These are phyloP conservation scores for Rhinoraja longicauda DNA, from an alignment of 2,797 vertebrate species.

Conservation along the genomic window DNA sequence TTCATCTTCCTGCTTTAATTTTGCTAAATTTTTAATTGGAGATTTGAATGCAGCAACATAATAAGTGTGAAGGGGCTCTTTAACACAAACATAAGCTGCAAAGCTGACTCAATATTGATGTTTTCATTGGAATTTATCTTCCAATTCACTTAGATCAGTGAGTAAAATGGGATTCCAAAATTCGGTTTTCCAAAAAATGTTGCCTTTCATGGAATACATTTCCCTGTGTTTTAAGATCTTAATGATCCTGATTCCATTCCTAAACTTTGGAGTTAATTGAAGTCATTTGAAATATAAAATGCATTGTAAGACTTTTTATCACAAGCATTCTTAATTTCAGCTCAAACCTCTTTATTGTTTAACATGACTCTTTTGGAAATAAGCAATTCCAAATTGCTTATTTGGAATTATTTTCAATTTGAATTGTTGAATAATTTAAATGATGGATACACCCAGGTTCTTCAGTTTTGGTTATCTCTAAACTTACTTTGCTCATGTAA, in stretches of 20 bases:
- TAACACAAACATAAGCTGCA: neutral
- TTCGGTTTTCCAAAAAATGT: neutral
- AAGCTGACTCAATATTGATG: neutral
- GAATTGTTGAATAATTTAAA: neutral
- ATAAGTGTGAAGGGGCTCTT: neutral
- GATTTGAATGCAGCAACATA: neutral
- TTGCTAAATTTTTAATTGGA: neutral
- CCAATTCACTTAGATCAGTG: no score
- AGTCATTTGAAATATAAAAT: neutral
- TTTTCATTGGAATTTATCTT: neutral
- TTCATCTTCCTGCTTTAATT: neutral
- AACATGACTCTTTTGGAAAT: no score
- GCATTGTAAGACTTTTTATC: neutral
- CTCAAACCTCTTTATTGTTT: neutral
- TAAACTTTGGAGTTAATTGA: neutral
- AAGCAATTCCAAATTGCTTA: no score
- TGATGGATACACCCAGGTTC: neutral
- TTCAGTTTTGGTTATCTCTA: neutral
- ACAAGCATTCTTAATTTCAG: neutral
- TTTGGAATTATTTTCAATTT: neutral
- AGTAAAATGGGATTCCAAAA: constrained; percentile 3
- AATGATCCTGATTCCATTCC: neutral
- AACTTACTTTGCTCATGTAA: neutral
- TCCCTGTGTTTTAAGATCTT: neutral
- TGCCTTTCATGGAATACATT: neutral